Percentiles rank a stretch among this genome's conserved stretches.
phyloP scores from a whole-genome alignment of 1,140 invertebrate genomes.

The Thalassaphorura encarpata region DNA sequence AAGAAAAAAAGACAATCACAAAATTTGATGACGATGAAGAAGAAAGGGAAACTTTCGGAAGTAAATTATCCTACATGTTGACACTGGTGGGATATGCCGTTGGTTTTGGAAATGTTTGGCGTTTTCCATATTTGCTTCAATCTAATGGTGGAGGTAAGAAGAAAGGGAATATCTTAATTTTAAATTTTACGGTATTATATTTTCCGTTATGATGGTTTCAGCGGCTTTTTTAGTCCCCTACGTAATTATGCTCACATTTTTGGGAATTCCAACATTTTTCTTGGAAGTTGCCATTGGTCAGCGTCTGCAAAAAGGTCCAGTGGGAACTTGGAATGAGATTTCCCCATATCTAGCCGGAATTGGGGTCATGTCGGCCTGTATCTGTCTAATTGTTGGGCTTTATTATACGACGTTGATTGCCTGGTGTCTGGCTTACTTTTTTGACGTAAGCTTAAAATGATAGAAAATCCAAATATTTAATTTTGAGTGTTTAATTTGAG shows the following conservation, averaged over 20 bases:
- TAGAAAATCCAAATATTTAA: neutral
- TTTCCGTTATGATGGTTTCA: too few species aligned
- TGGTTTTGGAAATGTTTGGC: constrained; percentile 41
- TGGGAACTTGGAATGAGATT: constrained; percentile 87
- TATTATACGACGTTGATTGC: constrained; percentile 4
- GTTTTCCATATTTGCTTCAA: constrained; percentile 38
- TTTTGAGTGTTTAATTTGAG: neutral
- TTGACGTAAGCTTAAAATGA: too few species aligned
- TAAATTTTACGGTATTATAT: too few species aligned
- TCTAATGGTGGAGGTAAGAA: constrained; percentile 38
- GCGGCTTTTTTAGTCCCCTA: constrained; percentile 47
- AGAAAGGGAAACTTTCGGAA: constrained; percentile 37
- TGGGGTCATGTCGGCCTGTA: constrained; percentile 69
- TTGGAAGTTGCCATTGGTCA: constrained; percentile 86
- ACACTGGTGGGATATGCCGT: constrained; percentile 45
- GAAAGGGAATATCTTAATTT: too few species aligned
- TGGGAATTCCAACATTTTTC: constrained; percentile 89
- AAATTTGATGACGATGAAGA: neutral
- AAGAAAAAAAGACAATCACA: too few species aligned
- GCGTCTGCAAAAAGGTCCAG: constrained; percentile 76
- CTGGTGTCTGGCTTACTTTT: neutral
- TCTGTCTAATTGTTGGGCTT: neutral
- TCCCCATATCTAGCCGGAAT: constrained; percentile 77
- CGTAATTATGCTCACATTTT: constrained; percentile 51
- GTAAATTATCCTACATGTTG: constrained; percentile 46